Evolutionary conservation across 1,140 invertebrate genomes (phyloP).

Genomic region (Pseudomyrmex dendroicus): DNA sequence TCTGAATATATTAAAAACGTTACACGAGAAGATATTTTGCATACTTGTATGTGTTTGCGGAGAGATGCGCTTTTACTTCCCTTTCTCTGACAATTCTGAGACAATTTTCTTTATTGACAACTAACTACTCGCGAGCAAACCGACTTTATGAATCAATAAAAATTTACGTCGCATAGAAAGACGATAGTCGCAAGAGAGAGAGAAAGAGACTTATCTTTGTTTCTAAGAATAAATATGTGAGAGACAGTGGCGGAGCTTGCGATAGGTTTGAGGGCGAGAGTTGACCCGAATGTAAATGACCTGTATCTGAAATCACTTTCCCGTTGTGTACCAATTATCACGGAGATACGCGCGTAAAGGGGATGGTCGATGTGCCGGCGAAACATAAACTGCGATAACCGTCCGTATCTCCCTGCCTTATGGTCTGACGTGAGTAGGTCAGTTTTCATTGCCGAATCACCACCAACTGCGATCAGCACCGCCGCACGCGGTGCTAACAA

Average conservation of each 20-base stretch:
- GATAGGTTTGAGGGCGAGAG: not conserved
- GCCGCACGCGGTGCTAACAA: constrained; percentile 46
- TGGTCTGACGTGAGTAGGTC: constrained; percentile 57
- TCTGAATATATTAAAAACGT: constrained; percentile 21
- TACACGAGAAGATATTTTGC: not conserved
- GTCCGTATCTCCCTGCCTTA: constrained; percentile 67
- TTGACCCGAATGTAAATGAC: constrained; percentile 44
- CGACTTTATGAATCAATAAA: constrained; percentile 24
- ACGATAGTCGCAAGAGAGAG: not conserved
- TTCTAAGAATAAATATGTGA: not conserved
- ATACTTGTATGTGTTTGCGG: not conserved
- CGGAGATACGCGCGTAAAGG: constrained; percentile 68
- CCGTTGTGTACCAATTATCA: constrained; percentile 72
- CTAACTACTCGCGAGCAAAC: too few species aligned
- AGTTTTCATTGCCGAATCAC: constrained; percentile 55
- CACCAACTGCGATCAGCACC: constrained; percentile 31
- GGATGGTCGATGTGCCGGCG: constrained; percentile 59
- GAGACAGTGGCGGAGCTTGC: not conserved
- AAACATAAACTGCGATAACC: constrained; percentile 71
- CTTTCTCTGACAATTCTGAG: too few species aligned
- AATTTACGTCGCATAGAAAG: constrained; percentile 11
- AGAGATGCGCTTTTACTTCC: too few species aligned
- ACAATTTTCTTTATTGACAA: too few species aligned
- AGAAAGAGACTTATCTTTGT: not conserved
- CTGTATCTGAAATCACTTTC: constrained; percentile 68